These are phyloP conservation scores for Kradibia gibbosae DNA, from an alignment of 1,140 invertebrate genomes.

Conservation along the genomic window DNA sequence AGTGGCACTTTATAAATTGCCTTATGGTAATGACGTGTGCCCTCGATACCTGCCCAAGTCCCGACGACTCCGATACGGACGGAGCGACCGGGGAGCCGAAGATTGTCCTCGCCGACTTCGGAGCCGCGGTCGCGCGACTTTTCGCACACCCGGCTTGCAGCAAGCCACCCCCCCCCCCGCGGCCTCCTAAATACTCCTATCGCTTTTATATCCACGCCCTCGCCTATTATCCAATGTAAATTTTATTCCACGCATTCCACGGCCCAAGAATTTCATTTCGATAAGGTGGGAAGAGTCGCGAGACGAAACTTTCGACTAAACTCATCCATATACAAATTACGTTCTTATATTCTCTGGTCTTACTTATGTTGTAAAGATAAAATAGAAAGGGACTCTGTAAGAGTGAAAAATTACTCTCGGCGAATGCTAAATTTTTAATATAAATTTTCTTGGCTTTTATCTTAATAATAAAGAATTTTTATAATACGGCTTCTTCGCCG, in stretches of 20 bases:
- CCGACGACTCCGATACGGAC: neutral
- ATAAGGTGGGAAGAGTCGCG: neutral
- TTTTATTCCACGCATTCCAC: neutral
- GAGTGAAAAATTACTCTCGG: conserved; percentile 28
- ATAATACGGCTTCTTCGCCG: conserved; percentile 17
- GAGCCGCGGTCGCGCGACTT: neutral
- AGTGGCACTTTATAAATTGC: conserved; percentile 32
- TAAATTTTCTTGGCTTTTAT: conserved; percentile 24
- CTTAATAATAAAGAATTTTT: conserved; percentile 34
- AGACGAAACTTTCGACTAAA: conserved; percentile 19
- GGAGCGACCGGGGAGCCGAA: neutral
- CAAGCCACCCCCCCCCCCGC: neutral
- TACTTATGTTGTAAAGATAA: conserved; percentile 33
- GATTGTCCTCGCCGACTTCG: neutral
- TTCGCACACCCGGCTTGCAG: neutral
- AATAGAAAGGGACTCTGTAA: conserved; percentile 20
- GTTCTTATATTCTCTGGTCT: conserved; percentile 21
- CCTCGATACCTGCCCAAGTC: neutral
- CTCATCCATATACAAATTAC: conserved; percentile 43
- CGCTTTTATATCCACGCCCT: neutral
- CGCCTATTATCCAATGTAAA: neutral
- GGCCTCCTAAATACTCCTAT: neutral
- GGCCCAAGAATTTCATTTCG: conserved; percentile 23
- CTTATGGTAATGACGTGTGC: conserved; percentile 9
- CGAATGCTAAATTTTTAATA: conserved; percentile 32